Base-by-base conservation (phyloP, 2,888 invertebrate genomes). In the Galerucella pusilla region DNA sequence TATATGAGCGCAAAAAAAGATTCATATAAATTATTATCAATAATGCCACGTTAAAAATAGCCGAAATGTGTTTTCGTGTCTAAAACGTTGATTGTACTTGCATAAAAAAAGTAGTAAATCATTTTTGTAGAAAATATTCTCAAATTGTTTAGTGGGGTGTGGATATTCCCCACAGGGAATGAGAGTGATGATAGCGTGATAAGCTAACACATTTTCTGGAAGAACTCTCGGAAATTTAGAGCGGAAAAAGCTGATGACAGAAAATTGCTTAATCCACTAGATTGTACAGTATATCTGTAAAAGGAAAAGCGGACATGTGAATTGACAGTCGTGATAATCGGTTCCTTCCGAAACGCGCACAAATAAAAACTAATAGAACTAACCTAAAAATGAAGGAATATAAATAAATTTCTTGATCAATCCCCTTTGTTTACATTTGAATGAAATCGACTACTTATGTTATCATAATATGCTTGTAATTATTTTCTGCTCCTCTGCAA, bases 81-180 rank as follows among this genome's bases (percentile, higher is more conserved):
- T 28, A 12, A 52, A 20, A 16, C 14, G 60, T 25, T n/a, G 35
- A 42, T 63, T 28, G 20, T 60, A 20, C 4, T 25, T 20, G 4
- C 4, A 25, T 25, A 25, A 60, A 60, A 20, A 63, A 35, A 7
- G 35, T 42, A 14, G 10, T 63, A 45, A 63, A 42, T 63, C 63
- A 63, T 42, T 63, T n/a, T 14, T 2, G n/a, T n/a, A 7, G 45
- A 63, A 63, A 63, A 63, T 63, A 63, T 63, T 63, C 63, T 45
- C 63, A 63, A 63, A 63, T 42, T 9, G 63, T 14, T 63, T 42
- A n/a, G 45, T 35, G 63, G 42, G 63, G 63, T 10, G 63, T 63
- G 63, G 14, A 63, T 42, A 42, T 42, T n/a, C 63, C n/a, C 45
- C 35, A 14, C 63, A 7, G 63, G 10, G 16, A 63, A 16, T 42